Conservation (phyloP, 2,113 vertebrate genomes). For the Prunella fulvescens region DNA sequence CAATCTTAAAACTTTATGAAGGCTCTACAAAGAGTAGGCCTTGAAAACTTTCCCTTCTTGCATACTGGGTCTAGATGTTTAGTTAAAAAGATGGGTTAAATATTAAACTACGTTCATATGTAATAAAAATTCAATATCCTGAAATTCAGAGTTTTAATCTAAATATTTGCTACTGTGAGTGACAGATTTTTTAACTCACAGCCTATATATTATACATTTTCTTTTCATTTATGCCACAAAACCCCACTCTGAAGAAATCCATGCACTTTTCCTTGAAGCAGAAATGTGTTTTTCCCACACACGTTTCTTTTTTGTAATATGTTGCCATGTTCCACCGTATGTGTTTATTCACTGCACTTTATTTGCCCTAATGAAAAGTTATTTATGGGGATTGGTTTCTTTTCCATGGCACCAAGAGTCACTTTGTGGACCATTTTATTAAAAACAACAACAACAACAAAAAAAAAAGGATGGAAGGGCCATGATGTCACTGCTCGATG, state of each 20-base stretch:
- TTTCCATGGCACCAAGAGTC: slow-evolving; percentile 19
- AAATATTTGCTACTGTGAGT: background rate
- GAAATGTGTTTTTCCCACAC: background rate
- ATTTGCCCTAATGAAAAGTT: slow-evolving; percentile 58
- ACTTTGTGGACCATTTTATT: slow-evolving; percentile 46
- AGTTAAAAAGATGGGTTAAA: slow-evolving; percentile 26
- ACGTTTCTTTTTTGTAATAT: background rate
- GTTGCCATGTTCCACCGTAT: background rate
- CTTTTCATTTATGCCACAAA: background rate
- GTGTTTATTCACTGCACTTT: slow-evolving; percentile 48
- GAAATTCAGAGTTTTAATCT: background rate
- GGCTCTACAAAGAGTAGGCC: background rate
- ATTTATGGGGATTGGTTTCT: slow-evolving; percentile 52
- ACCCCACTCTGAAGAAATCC: background rate
- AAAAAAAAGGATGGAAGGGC: slow-evolving; percentile 77
- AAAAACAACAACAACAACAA: slow-evolving; percentile 24
- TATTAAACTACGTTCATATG: background rate
- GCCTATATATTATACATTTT: background rate
- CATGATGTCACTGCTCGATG: slow-evolving; percentile 80
- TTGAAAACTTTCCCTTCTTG: slow-evolving; percentile 16
- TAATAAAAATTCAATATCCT: slow-evolving; percentile 20
- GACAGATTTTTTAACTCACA: background rate
- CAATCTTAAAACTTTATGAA: background rate
- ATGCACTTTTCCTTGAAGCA: background rate
- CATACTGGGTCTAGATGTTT: background rate